Base-by-base conservation (phyloP, 2,113 vertebrate species). In the Corythaeola cristata region DNA sequence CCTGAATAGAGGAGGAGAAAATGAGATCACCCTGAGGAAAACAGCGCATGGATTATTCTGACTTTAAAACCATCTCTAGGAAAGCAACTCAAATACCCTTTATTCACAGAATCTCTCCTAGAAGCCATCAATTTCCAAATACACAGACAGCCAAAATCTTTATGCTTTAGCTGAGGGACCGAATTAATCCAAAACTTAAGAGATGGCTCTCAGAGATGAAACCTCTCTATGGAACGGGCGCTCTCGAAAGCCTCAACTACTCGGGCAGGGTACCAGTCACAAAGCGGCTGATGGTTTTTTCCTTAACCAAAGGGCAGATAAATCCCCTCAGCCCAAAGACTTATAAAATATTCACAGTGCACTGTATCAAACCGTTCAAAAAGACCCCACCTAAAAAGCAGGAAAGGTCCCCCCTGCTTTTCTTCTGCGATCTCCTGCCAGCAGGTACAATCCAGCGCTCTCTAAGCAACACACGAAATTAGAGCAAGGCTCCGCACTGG, bases 161-260 rank as follows among this genome's bases (percentile, higher is more conserved):
- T 7, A 11, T 13, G n/a, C 32, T 68, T 26, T 21, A 67, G 62
- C 88, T 23, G 24, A 75, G 60, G 59, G 60, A 59, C 22, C 3
- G 3, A 77, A 66, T 8, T 3, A 27, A 89, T 19, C 32, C 85
- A 30, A 32, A 63, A 17, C 0, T 58, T 9, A 30, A 1, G 4
- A 85, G 55, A 18, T 0, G 2, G 13, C 30, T 64, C 15, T 32
- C 6, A 9, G 44, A 64, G 50, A 26, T 2, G 12, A 73, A 72
- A 37, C 21, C 45, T 37, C 63, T 30, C 33, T 18, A 3, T 0
- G 3, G 52, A 68, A 41, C 8, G 0, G 33, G 2, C 0, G 3
- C 21, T 11, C 83, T 45, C 83, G 16, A 35, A 74, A 27, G 12
- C n/a, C 67, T 28, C 83, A 21, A 12, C 23, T 17, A 5, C 5